Conservation (phyloP, 2,797 vertebrate genomes). For the Notoglanidium macrostoma region DNA sequence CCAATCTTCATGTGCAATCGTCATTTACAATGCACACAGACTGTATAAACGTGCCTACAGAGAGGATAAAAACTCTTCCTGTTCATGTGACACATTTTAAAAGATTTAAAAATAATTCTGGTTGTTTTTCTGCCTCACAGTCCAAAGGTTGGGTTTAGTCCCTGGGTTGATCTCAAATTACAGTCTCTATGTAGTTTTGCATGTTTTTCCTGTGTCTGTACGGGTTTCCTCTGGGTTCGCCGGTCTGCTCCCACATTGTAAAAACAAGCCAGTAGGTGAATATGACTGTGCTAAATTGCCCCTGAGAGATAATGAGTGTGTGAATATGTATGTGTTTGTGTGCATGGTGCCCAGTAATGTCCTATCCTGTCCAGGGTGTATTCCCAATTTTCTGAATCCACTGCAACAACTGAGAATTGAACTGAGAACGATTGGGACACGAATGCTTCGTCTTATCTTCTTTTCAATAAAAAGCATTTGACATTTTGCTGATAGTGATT, state of each 20-base stretch:
- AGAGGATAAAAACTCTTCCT: not conserved
- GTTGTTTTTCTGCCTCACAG: not conserved
- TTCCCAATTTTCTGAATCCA: not conserved
- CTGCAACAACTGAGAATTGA: not conserved
- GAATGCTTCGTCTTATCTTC: not conserved
- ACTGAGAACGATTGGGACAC: not conserved
- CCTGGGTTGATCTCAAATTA: not conserved
- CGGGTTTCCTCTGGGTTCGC: not conserved
- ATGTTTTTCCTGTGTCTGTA: not conserved
- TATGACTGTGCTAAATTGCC: not conserved
- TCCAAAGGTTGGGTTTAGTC: not conserved
- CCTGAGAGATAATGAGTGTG: not conserved
- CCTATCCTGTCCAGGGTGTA: not conserved
- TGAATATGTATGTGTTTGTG: not conserved
- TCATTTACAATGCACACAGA: not conserved
- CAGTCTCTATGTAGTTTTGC: not conserved
- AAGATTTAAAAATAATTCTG: not conserved
- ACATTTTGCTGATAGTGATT: not conserved
- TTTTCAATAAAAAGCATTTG: not conserved
- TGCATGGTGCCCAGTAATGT: not conserved
- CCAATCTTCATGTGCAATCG: not conserved
- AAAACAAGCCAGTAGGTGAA: not conserved
- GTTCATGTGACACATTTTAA: not conserved
- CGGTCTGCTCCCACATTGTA: not conserved
- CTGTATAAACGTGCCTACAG: no score